phyloP scores from a whole-genome alignment of 2,888 invertebrate species.

The Acanthosoma haemorrhoidale region DNA sequence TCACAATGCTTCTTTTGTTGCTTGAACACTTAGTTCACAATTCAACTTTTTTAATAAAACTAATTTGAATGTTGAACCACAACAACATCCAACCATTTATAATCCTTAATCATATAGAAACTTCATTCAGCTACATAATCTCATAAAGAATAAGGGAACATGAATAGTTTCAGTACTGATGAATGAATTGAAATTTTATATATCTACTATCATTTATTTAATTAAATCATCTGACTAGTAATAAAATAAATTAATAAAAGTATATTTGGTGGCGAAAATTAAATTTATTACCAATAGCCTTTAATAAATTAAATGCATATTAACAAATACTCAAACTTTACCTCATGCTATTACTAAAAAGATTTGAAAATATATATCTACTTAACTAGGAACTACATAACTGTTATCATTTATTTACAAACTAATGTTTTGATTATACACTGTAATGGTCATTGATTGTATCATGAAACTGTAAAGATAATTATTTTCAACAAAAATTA shows the following conservation, averaged over 20 bases:
- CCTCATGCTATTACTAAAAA: background rate
- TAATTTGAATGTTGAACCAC: no score
- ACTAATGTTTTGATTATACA: slow-evolving; percentile 3
- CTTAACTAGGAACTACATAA: slow-evolving; percentile 19
- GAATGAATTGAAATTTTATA: background rate
- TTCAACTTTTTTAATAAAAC: no score
- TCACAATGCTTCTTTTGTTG: no score
- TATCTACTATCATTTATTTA: background rate
- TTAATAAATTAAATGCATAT: background rate
- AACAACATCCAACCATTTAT: no score
- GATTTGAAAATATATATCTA: slow-evolving; percentile 14
- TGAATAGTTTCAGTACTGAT: background rate
- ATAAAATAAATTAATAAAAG: background rate
- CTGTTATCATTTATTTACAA: slow-evolving; percentile 3
- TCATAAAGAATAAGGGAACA: background rate
- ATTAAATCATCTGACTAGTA: slow-evolving; percentile 2
- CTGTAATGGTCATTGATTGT: background rate
- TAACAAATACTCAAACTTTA: background rate
- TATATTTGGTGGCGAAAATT: background rate
- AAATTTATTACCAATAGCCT: background rate
- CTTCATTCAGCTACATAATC: no score
- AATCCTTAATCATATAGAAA: no score
- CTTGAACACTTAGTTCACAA: no score
- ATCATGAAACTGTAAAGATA: background rate
- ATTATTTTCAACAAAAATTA: no score